Conservation (phyloP, 2,113 vertebrate species). For the Myrmecobius fasciatus region DNA sequence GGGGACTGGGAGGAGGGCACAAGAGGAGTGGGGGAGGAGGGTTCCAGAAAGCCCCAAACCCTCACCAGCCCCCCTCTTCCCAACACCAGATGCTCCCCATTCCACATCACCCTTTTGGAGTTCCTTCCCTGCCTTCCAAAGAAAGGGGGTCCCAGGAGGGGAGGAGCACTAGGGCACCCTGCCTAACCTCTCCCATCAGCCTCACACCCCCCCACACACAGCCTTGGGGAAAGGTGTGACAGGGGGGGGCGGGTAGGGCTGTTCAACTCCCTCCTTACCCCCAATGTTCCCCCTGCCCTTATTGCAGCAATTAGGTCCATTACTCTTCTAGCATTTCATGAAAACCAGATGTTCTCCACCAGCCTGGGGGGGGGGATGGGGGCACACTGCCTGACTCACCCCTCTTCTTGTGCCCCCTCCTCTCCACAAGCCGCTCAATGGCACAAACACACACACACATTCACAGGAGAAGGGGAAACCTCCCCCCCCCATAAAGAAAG, state of each 20-base stretch:
- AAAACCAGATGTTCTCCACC: constrained; percentile 79
- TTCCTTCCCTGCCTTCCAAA: constrained; percentile 16
- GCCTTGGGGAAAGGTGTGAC: constrained; percentile 56
- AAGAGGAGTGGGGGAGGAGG: constrained; percentile 41
- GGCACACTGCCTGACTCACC: constrained; percentile 73
- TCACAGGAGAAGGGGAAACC: constrained; percentile 36
- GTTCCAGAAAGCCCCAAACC: constrained; percentile 68
- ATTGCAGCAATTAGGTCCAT: constrained; percentile 81
- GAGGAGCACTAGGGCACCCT: background rate
- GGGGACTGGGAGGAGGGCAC: constrained; percentile 73
- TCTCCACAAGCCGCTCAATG: constrained; percentile 37
- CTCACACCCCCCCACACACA: constrained; percentile 39
- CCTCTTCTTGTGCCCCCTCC: constrained; percentile 66
- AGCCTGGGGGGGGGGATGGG: constrained; percentile 70
- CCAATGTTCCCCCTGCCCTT: constrained; percentile 74
- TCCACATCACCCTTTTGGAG: constrained; percentile 58
- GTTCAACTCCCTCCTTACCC: constrained; percentile 67
- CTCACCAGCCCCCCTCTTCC: constrained; percentile 64
- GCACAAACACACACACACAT: constrained; percentile 48
- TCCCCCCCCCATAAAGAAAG: background rate
- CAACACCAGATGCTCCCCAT: constrained; percentile 74
- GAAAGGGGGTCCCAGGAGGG: constrained; percentile 18
- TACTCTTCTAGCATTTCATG: constrained; percentile 81
- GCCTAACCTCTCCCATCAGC: constrained; percentile 20
- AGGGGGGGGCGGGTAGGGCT: constrained; percentile 32